Conservation (phyloP, 2,113 vertebrate species). For the Aleadryas rufinucha region DNA sequence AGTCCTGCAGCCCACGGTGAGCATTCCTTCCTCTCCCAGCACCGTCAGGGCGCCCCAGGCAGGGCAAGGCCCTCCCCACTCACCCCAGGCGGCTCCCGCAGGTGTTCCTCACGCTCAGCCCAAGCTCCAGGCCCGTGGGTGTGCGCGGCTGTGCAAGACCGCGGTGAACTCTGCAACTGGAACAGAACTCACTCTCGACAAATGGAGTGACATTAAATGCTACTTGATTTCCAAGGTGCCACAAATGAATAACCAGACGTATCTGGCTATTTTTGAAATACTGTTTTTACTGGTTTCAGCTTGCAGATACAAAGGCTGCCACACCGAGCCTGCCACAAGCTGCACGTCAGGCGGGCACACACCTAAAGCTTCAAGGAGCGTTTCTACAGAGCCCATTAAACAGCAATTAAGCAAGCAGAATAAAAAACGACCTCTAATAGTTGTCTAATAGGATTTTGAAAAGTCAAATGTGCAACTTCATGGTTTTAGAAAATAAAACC, state of each 20-base stretch:
- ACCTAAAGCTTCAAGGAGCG: neutral
- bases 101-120: accelerated
- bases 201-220: accelerated
- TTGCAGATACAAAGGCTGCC: neutral
- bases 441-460: neutral
- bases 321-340: neutral
- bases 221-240: neutral
- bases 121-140: accelerated
- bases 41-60: accelerated
- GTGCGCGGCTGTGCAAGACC: accelerated
- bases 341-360: accelerated
- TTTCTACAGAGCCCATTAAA: neutral
- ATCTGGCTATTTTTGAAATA: neutral
- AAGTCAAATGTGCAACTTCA: neutral
- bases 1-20: accelerated
- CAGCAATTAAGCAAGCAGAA: neutral
- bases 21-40: neutral
- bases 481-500: neutral
- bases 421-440: accelerated
- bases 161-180: accelerated
- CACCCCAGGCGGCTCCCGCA: accelerated
- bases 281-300: neutral
- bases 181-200: neutral
- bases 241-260: neutral
- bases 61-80: neutral